These are phyloP conservation scores for Menidia beryllina DNA, from an alignment of 2,113 vertebrate species.

Conservation along the genomic window DNA sequence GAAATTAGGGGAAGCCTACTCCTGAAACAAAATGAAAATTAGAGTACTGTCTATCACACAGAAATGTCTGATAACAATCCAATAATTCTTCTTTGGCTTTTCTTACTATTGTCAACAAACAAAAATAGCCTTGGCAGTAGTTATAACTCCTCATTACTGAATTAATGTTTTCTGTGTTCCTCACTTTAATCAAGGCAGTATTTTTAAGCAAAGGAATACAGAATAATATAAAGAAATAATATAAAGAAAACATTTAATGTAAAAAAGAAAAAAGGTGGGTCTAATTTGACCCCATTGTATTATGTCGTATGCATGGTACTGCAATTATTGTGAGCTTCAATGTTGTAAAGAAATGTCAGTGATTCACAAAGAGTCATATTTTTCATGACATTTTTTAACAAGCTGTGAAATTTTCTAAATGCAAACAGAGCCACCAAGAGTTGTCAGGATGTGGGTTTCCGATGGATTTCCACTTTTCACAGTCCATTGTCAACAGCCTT, in stretches of 20 bases:
- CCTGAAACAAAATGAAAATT: not conserved
- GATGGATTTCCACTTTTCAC: slow-evolving; percentile 9
- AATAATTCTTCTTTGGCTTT: not conserved
- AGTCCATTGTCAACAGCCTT: not conserved
- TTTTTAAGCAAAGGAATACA: no score
- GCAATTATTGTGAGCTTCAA: slow-evolving; percentile 23
- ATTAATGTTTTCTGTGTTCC: not conserved
- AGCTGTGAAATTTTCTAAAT: slow-evolving; percentile 33
- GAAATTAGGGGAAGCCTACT: slow-evolving; percentile 16
- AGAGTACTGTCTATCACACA: not conserved
- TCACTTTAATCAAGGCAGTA: no score
- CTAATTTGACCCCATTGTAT: slow-evolving; percentile 12
- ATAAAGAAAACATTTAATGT: not conserved
- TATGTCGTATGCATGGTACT: slow-evolving; percentile 16
- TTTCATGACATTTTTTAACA: slow-evolving; percentile 50
- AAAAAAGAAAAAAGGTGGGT: not conserved
- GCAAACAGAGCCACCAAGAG: slow-evolving; percentile 11
- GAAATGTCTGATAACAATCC: not conserved
- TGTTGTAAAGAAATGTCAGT: slow-evolving; percentile 41
- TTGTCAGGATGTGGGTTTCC: slow-evolving; percentile 16
- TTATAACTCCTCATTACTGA: not conserved
- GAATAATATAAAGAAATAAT: not conserved
- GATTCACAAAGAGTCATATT: slow-evolving; percentile 52
- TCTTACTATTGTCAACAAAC: not conserved
- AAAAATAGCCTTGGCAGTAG: not conserved